Evolutionary conservation across 2,888 invertebrate genomes (phyloP), one percentile per base, ranked within the genome.

Genomic region (Sclerodermus sp.): DNA sequence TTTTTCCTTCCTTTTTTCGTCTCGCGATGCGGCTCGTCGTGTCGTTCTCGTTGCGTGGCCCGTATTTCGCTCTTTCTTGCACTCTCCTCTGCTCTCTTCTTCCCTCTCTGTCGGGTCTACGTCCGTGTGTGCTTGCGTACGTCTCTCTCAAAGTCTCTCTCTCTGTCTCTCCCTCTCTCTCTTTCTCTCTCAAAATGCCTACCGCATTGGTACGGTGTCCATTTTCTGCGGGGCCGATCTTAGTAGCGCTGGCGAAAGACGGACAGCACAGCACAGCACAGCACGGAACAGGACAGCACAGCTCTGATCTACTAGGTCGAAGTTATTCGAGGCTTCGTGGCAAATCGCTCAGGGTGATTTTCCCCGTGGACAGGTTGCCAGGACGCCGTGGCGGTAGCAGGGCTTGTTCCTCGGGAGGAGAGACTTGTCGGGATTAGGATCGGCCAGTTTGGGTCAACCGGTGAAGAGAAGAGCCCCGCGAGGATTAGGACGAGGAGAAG

Each of bases 171-270:
- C 40, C 46, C 47, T 45, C 38, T 46, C 39, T 50, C 48, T 52
- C 42, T 52, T 42, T 47, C 41, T 41, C 31, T 47, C 51, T 59
- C n/a, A n/a, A n/a, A n/a, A n/a, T n/a, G 38, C 51, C 58, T 66
- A 64, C 62, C 62, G 64, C 62, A 64, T 57, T 61, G 58, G 57
- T 61, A 63, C 68, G 68, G 71, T 73, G 65, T 73, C 74, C 73
- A 73, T 73, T 73, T 74, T 73, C 71, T 71, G 62, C 62, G 60
- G 50, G 29, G 52, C 45, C 53, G 50, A 51, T 39, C 50, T 12
- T 12, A 12, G 23, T 18, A 14, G 23, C 18, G 23, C 23, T 23
- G 23, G 23, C 23, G 23, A 23, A 5, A 8, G 23, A 23, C 23
- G 23, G 4, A 23, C 23, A 8, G 23, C 23, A 3, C 8, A 8